Conservation (phyloP, 2,888 invertebrate genomes). For the Torymus tubicola region DNA sequence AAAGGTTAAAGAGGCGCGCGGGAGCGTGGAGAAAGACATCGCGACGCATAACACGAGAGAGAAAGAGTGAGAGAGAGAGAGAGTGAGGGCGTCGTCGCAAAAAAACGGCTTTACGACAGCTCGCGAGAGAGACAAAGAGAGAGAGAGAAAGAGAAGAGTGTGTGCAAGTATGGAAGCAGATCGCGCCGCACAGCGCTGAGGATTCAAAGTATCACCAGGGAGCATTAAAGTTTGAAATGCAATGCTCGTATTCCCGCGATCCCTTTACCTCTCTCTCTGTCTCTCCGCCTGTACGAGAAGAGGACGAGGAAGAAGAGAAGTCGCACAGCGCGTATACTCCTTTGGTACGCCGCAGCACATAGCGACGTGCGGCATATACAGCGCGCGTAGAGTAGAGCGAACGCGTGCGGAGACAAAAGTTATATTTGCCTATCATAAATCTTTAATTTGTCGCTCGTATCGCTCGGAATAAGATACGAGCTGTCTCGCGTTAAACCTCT, state of each 20-base stretch:
- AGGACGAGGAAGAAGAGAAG: neutral
- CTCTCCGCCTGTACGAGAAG: neutral
- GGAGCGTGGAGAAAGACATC: constrained; percentile 19
- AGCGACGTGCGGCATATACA: neutral
- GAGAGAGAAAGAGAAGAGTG: neutral
- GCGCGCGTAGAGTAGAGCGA: constrained; percentile 13
- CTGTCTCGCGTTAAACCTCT: constrained; percentile 46
- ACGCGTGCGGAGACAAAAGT: constrained; percentile 56
- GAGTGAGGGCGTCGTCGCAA: constrained; percentile 4
- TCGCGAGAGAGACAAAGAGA: neutral
- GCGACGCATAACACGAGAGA: neutral
- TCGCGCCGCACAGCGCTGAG: constrained; percentile 22
- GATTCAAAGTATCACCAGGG: constrained; percentile 58
- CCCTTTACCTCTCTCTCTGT: constrained; percentile 14
- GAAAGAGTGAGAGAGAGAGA: neutral
- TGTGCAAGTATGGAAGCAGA: neutral
- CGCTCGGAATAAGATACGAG: constrained; percentile 60
- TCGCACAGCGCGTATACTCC: neutral
- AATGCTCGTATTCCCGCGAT: constrained; percentile 53
- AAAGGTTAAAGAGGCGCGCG: constrained; percentile 52
- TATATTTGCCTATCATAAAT: constrained; percentile 64
- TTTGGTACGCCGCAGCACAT: constrained; percentile 18
- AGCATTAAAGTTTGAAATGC: constrained; percentile 59
- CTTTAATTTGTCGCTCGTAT: constrained; percentile 63
- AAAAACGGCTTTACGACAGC: constrained; percentile 50